Evolutionary conservation across 2,888 invertebrate species (phyloP).

Genomic region (Lottia gigantea): DNA sequence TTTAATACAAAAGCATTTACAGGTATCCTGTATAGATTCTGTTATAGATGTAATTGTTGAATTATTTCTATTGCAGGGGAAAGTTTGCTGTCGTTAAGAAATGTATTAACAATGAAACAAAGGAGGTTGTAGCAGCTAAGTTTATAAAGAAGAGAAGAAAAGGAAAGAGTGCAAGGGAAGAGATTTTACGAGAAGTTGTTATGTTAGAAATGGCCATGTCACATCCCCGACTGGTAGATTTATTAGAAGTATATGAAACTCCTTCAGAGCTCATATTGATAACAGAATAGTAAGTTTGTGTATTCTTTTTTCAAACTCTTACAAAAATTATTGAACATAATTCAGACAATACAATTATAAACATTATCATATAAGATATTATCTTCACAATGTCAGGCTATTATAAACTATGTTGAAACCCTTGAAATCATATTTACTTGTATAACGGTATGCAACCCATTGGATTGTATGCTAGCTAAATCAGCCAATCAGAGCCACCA

Average conservation of each 20-base stretch:
- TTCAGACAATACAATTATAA: no score
- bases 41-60: no score
- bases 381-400: no score
- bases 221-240: constrained; percentile 82
- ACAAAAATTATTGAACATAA: background rate
- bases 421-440: no score
- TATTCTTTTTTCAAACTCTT: constrained; percentile 1
- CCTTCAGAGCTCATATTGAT: constrained; percentile 81
- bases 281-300: constrained; percentile 82
- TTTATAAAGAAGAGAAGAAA: constrained; percentile 86
- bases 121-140: constrained; percentile 94
- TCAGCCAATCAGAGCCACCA: no score
- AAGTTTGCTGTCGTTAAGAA: constrained; percentile 96
- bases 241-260: constrained; percentile 88
- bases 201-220: constrained; percentile 87
- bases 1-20: no score
- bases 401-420: no score
- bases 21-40: no score
- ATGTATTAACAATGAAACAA: constrained; percentile 86
- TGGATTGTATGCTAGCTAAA: no score
- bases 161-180: constrained; percentile 81
- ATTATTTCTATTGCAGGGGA: constrained; percentile 78
- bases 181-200: constrained; percentile 93
- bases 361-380: no score
- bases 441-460: no score